A percentile compares a stretch with the other conserved stretches of the same genome.
Conservation (phyloP, 2,113 vertebrate species). For the Oxyura jamaicensis region DNA sequence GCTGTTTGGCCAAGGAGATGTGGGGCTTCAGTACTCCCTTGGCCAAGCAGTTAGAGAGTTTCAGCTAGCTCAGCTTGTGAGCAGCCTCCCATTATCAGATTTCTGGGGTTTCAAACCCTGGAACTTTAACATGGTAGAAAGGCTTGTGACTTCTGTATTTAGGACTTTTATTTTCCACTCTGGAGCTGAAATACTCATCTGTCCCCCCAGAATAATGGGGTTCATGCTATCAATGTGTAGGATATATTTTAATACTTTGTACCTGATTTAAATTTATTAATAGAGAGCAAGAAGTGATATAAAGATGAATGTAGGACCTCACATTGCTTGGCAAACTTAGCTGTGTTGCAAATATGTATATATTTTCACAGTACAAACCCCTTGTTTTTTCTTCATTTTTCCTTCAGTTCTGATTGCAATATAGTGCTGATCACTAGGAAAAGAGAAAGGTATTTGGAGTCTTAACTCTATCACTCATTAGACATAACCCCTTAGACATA, state of each 20-base stretch:
- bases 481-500: background rate
- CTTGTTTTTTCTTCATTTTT: background rate
- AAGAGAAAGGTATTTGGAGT: background rate
- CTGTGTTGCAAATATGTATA: background rate
- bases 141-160: background rate
- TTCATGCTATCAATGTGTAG: background rate
- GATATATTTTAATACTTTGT: background rate
- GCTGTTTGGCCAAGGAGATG: background rate
- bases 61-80: background rate
- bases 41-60: background rate
- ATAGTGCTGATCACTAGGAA: background rate
- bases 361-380: background rate
- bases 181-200: background rate
- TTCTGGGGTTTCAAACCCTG: background rate
- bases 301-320: background rate
- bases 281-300: background rate
- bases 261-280: background rate
- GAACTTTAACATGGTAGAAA: background rate
- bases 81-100: background rate
- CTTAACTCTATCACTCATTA: background rate
- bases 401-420: background rate
- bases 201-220: background rate
- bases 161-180: background rate
- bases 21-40: background rate
- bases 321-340: background rate